Conservation (phyloP, 2,888 invertebrate genomes). For the Rhamphomyia laevipes region DNA sequence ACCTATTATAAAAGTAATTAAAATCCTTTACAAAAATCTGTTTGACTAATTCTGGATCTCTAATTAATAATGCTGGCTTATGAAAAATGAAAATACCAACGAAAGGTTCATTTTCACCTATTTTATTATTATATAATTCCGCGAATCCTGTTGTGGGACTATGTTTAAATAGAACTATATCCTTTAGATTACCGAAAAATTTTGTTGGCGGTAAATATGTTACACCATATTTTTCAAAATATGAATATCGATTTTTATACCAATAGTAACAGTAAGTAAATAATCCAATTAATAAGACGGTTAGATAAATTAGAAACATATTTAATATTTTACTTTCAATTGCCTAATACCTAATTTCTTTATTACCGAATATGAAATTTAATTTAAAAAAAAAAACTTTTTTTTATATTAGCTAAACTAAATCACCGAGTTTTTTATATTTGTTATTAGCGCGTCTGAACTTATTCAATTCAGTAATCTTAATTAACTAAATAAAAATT, state of each 20-base stretch:
- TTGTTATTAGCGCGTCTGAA: too few species aligned
- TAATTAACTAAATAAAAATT: too few species aligned
- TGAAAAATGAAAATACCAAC: slow-evolving; percentile 36
- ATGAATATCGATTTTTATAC: neutral
- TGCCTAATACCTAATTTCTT: too few species aligned
- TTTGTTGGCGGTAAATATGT: slow-evolving; percentile 30
- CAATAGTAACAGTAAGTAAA: neutral
- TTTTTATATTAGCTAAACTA: too few species aligned
- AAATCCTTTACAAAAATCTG: slow-evolving; percentile 39
- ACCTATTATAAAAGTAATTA: slow-evolving; percentile 34
- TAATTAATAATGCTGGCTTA: slow-evolving; percentile 36
- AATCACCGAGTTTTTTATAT: too few species aligned
- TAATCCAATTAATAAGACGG: too few species aligned
- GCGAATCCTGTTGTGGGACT: slow-evolving; percentile 29
- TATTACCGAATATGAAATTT: too few species aligned
- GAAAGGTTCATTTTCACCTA: slow-evolving; percentile 24
- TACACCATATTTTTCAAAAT: slow-evolving; percentile 16
- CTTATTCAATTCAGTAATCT: too few species aligned
- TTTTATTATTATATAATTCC: slow-evolving; percentile 29
- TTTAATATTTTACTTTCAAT: too few species aligned
- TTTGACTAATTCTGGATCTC: slow-evolving; percentile 39
- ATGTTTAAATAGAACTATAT: slow-evolving; percentile 24
- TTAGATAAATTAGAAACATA: too few species aligned
- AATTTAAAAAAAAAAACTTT: too few species aligned
- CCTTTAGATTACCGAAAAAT: slow-evolving; percentile 36